phyloP scores from a whole-genome alignment of 1,140 invertebrate genomes.

The Halesus radiatus region DNA sequence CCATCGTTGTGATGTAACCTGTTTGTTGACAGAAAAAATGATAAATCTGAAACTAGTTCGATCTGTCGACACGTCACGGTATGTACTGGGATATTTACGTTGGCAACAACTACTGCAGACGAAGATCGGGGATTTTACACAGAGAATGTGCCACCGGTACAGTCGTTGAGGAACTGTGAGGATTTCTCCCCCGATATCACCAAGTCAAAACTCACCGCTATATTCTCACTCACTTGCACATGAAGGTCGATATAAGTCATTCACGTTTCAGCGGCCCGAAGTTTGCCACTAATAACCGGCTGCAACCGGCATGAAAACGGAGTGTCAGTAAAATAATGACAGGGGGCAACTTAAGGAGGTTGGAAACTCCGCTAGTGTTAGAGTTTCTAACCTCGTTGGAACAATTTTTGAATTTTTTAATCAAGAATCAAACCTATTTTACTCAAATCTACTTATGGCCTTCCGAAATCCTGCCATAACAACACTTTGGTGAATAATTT shows the following conservation, averaged over 20 bases:
- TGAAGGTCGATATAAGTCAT: conserved; percentile 50
- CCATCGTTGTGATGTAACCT: conserved; percentile 50
- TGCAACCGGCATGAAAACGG: too few species aligned
- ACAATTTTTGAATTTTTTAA: too few species aligned
- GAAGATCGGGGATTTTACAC: background rate
- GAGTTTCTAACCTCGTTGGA: too few species aligned
- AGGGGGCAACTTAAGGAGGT: too few species aligned
- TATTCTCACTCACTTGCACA: background rate
- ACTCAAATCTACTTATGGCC: too few species aligned
- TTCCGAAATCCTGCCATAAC: too few species aligned
- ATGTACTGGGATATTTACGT: background rate
- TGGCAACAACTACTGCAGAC: too few species aligned
- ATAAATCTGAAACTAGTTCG: conserved; percentile 17
- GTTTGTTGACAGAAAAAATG: conserved; percentile 43
- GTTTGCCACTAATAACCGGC: conserved; percentile 28
- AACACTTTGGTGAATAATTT: too few species aligned
- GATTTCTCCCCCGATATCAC: conserved; percentile 19
- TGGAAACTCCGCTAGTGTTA: too few species aligned
- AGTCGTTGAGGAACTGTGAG: conserved; percentile 9
- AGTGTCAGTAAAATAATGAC: too few species aligned
- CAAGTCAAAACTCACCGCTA: background rate
- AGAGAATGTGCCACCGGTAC: conserved; percentile 1
- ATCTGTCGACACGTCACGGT: background rate
- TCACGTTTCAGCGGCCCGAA: conserved; percentile 29
- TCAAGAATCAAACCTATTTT: too few species aligned